A percentile compares a stretch with the other conserved stretches of the same genome.
These are phyloP conservation scores for Brevimyrus niger DNA, from an alignment of 2,113 vertebrate genomes.

Conservation along the genomic window DNA sequence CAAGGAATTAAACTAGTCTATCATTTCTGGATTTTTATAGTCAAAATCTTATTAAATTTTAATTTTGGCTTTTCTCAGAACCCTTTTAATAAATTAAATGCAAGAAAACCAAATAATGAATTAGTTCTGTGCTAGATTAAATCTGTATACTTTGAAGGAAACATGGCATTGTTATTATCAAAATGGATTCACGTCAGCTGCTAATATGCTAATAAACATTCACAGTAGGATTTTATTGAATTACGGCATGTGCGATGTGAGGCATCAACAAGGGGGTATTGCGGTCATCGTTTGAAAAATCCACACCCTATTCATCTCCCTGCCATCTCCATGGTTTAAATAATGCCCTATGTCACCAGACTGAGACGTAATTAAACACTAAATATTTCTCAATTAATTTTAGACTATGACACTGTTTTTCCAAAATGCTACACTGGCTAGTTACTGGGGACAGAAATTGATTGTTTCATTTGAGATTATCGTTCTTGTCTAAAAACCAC, in stretches of 20 bases:
- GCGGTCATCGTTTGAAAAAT: conserved; percentile 39
- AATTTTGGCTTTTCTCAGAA: background rate
- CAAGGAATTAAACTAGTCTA: background rate
- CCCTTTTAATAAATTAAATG: background rate
- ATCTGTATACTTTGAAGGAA: background rate
- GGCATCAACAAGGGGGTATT: conserved; percentile 41
- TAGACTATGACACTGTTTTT: background rate
- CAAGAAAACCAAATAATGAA: background rate
- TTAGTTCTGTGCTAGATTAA: background rate
- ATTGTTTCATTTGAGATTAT: background rate
- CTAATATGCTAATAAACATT: background rate
- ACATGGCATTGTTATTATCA: background rate
- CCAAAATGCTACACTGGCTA: background rate
- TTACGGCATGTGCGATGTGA: conserved; percentile 20
- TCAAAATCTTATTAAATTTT: background rate
- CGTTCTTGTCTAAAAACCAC: background rate
- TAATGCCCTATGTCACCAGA: conserved; percentile 34
- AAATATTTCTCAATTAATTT: conserved; percentile 21
- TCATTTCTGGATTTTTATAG: background rate
- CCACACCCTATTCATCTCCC: conserved; percentile 35
- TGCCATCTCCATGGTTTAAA: conserved; percentile 32
- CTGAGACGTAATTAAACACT: conserved; percentile 34
- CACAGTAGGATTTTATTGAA: conserved; percentile 23
- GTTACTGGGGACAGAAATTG: background rate
- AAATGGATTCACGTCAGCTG: background rate